phyloP scores from a whole-genome alignment of 2,888 invertebrate genomes.

The Xestoiulus laeticollis region DNA sequence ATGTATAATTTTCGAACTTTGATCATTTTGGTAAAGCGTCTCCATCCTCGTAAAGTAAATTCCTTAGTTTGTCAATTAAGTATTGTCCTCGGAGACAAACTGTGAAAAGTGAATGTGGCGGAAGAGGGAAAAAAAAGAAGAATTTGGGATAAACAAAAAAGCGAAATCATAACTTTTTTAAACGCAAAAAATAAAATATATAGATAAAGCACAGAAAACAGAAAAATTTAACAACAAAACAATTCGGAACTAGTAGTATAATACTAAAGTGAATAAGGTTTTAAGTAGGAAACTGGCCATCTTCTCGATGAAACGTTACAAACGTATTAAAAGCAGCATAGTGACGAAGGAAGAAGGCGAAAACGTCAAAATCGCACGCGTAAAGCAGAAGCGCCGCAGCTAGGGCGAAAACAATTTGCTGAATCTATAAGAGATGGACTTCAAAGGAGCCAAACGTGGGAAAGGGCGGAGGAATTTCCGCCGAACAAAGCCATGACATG shows the following conservation, averaged over 20 bases:
- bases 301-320: not conserved
- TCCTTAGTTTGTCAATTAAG: not conserved
- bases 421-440: not conserved
- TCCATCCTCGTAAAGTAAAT: no score
- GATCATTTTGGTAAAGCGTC: no score
- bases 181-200: not conserved
- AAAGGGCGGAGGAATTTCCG: not conserved
- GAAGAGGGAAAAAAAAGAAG: not conserved
- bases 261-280: not conserved
- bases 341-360: not conserved
- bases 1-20: no score
- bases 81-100: not conserved
- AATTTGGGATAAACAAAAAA: not conserved
- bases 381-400: not conserved
- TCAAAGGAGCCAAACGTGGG: not conserved
- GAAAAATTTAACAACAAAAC: not conserved
- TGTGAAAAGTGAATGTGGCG: not conserved
- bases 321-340: not conserved
- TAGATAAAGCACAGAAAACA: not conserved
- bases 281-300: slow-evolving; percentile 1
- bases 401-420: not conserved
- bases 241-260: not conserved
- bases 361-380: not conserved
- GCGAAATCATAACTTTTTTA: not conserved
- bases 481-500: not conserved